Evolutionary conservation across 2,113 vertebrate species (phyloP).

Genomic region (Hystrix cristata): DNA sequence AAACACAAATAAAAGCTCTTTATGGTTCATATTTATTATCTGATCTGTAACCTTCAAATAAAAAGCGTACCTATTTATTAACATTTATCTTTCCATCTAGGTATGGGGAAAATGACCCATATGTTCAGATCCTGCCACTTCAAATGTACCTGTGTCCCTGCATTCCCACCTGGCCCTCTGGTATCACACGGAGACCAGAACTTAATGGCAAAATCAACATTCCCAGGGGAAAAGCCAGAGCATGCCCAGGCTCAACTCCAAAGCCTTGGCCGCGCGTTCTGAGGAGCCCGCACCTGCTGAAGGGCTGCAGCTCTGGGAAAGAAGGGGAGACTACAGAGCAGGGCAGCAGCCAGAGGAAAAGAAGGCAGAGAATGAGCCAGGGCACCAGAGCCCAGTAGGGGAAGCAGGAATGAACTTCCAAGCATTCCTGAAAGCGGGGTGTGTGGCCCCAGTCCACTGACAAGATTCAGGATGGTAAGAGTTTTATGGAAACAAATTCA

Average conservation of each 20-base stretch:
- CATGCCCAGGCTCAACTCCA: neutral
- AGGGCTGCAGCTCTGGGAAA: neutral
- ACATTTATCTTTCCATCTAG: conserved; percentile 76
- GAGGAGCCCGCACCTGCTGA: neutral
- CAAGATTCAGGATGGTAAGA: neutral
- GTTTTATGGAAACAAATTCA: neutral
- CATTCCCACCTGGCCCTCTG: neutral
- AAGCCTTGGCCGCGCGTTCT: neutral
- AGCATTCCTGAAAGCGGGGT: rapidly evolving
- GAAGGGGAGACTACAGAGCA: rapidly evolving
- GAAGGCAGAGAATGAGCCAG: rapidly evolving
- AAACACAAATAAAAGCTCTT: conserved; percentile 79
- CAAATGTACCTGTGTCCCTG: conserved; percentile 17
- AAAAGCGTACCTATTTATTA: conserved; percentile 64
- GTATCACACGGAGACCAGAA: neutral
- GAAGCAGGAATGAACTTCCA: rapidly evolving
- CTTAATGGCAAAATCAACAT: conserved; percentile 74
- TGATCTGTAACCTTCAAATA: conserved; percentile 76
- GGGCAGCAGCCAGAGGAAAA: neutral
- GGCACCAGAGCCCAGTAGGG: neutral
- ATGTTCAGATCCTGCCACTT: conserved; percentile 45
- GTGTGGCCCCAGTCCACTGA: rapidly evolving
- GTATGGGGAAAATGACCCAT: conserved; percentile 9
- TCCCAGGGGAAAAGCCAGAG: neutral
- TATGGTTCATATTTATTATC: conserved; percentile 41